Evolutionary conservation across 2,888 invertebrate genomes (phyloP), one percentile per base, ranked within the genome.

Genomic region (Dermolepida albohirtum): DNA sequence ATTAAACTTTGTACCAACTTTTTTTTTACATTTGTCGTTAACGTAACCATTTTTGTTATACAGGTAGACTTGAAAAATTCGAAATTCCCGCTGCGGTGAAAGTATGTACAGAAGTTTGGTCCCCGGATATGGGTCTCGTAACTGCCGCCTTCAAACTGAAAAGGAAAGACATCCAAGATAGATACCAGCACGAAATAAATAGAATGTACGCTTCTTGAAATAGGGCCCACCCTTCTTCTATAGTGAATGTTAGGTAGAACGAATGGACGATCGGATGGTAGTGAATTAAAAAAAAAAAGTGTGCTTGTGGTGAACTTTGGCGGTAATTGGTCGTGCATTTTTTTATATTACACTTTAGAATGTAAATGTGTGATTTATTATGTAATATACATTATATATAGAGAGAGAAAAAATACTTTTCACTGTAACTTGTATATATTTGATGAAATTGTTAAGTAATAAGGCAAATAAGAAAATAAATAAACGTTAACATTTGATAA

Each of bases 91-190:
- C 92, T 41, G 94, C 93, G 2, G 89, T 97, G 65, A 93, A 92
- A 81, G 86, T 98, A 67, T 94, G 94, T 81, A 88, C 91, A 62
- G 98, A 98, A 78, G 92, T 94, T 70, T 99, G 98, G 98, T 95
- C 97, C 0, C 98, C 98, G 0, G 98, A 98, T 81, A 94, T 93
- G 89, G 98, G 97, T 66, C 89, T 98, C 54, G 96, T 98, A 8
- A 99, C 98, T 39, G 98, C 98, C 74, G 98, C 98, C 64, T 96
- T 98, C 86, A 99, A 99, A 86, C 87, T 98, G 81, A 98, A 97
- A 85, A 88, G 98, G 79, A 97, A 96, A 88, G 95, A 95, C 83
- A 97, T 98, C 77, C 95, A 97, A 85, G 94, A 95, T 74, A 89
- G 92, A 76, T 98, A 97, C 87, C 92, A 95, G 84, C 90, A 92